Evolutionary conservation across 2,113 vertebrate species (phyloP), one percentile per base, ranked within the genome.

Genomic region (Paracanthobrama guichenoti): DNA sequence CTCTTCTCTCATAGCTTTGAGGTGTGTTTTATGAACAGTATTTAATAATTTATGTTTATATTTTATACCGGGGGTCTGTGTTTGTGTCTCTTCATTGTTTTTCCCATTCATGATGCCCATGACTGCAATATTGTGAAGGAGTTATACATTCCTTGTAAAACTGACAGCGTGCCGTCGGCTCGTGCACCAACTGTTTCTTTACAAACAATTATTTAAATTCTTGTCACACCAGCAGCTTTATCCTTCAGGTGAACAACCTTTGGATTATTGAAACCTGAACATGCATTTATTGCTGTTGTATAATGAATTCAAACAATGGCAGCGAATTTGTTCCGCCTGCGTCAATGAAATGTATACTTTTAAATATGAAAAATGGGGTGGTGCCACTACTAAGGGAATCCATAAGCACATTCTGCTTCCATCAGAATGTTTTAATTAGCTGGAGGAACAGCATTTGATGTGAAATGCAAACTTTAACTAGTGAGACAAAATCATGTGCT

Each of bases 1-100:
- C 55, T 79, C 13, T 89, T 79, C 55, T 79, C n/a, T 89, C 87
- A 88, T 88, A 90, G 89, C 89, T 85, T 84, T 89, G 88, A 92
- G 86, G 89, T 79, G 87, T 86, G 88, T 93, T 87, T 86, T 88
- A 86, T 93, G 93, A 93, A 94, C 91, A 93, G 93, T 94, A 94
- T 94, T 95, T 94, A 94, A 95, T 90, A 88, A 93, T 93, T 93
- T 93, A 94, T 93, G 91, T 93, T 90, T 81, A 85, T 91, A 86
- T 91, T 93, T 94, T 94, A 89, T 93, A 93, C 85, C 22, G 18
- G 26, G 46, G 77, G 31, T 60, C 31, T 82, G 75, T 80, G 18
- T 79, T 83, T 81, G 66, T 62, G 13, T 80, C 26, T 84, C 82
- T 79, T 86, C 35, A 44, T 77, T 31, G 42, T 69, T 90, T 86